Conservation (phyloP, 2,113 vertebrate genomes). For the Corythornis madagascariensis region DNA sequence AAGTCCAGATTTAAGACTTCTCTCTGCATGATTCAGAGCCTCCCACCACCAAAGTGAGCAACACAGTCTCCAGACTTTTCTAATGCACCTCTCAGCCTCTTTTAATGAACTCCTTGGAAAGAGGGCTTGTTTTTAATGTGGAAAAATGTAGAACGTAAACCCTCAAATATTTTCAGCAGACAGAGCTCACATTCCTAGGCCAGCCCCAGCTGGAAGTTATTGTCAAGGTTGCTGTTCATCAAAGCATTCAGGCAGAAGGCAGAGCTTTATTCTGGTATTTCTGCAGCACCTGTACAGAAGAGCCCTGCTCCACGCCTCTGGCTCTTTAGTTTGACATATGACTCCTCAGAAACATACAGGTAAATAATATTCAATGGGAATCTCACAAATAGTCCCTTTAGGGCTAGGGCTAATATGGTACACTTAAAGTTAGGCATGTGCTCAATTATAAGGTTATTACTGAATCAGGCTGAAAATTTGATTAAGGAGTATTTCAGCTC, state of each 20-base stretch:
- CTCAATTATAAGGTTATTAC: constrained; percentile 43
- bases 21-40: not conserved
- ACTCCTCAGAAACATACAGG: not conserved
- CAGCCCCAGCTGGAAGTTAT: constrained; percentile 40
- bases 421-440: constrained; percentile 27
- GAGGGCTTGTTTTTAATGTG: constrained; percentile 10
- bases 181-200: constrained; percentile 18
- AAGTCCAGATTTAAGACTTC: not conserved
- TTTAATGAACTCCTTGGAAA: constrained; percentile 46
- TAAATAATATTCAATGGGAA: constrained; percentile 20
- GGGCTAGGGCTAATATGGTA: not conserved
- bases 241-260: not conserved
- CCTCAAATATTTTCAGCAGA: constrained; percentile 54
- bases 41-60: not conserved
- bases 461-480: constrained; percentile 40
- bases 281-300: constrained; percentile 16
- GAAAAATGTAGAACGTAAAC: constrained; percentile 54
- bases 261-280: constrained; percentile 2
- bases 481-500: constrained; percentile 19
- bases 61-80: not conserved
- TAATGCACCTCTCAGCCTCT: not conserved
- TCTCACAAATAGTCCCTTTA: constrained; percentile 38
- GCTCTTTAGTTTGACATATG: not conserved
- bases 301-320: not conserved
- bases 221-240: constrained; percentile 27